These are phyloP conservation scores for Dryobates pubescens DNA, from an alignment of 2,797 vertebrate genomes.

Conservation along the genomic window DNA sequence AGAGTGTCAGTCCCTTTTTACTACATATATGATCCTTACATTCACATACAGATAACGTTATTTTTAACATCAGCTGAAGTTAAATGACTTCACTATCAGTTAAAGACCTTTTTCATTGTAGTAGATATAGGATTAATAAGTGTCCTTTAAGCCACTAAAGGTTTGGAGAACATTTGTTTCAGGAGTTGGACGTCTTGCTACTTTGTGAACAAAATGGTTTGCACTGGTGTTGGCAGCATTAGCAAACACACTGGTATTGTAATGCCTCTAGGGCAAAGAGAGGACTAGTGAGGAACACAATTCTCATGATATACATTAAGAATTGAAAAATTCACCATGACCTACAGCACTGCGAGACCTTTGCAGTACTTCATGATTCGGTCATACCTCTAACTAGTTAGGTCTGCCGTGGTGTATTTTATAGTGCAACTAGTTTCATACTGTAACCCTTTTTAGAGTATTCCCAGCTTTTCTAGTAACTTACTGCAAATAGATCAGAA, in stretches of 20 bases:
- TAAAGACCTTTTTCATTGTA: background rate
- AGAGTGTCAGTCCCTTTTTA: background rate
- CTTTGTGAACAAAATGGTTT: background rate
- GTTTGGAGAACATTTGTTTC: background rate
- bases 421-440: background rate
- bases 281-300: background rate
- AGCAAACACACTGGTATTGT: background rate
- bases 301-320: background rate
- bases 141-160: background rate
- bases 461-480: background rate
- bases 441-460: background rate
- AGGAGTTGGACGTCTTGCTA: background rate
- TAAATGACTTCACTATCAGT: background rate
- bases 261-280: background rate
- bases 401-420: background rate
- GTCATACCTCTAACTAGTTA: background rate
- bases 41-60: background rate
- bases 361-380: background rate
- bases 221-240: background rate
- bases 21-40: background rate
- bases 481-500: background rate
- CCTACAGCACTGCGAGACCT: background rate
- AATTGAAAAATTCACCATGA: background rate
- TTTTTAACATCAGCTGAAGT: background rate
- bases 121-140: background rate